These are phyloP conservation scores for Blastomussa wellsi DNA, from an alignment of 92 coral and sea anemone species.

Conservation along the genomic window DNA sequence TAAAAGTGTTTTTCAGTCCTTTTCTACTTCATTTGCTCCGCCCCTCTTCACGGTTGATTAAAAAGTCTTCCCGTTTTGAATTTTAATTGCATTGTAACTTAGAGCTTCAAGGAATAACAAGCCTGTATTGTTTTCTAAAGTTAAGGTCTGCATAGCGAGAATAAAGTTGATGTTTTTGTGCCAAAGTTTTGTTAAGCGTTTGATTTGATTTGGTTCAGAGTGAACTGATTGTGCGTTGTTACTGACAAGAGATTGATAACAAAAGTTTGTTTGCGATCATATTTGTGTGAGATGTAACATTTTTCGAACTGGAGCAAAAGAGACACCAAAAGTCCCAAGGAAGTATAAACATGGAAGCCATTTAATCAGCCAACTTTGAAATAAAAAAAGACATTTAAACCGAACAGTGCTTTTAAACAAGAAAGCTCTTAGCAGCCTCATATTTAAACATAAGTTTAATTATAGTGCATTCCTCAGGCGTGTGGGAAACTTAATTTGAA, in stretches of 20 bases:
- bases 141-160: background rate
- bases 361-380: background rate
- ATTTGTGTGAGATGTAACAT: constrained; percentile 6
- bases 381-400: background rate
- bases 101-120: constrained; percentile 1
- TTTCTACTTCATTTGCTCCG: constrained; percentile 26
- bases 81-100: background rate
- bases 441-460: constrained; percentile 68
- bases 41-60: constrained; percentile 48
- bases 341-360: background rate
- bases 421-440: constrained; percentile 37
- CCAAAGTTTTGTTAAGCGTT: background rate
- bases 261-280: constrained; percentile 25
- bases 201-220: background rate
- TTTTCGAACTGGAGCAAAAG: background rate
- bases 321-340: background rate
- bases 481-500: constrained; percentile 65
- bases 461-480: constrained; percentile 51
- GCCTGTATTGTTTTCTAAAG: background rate
- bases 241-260: background rate
- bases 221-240: background rate
- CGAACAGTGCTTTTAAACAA: background rate
- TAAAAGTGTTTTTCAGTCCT: constrained; percentile 26
- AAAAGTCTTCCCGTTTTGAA: constrained; percentile 34
- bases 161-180: too few relatives aligned